Evolutionary conservation across 2,888 invertebrate genomes (phyloP).

Genomic region (Chalcis sispes): DNA sequence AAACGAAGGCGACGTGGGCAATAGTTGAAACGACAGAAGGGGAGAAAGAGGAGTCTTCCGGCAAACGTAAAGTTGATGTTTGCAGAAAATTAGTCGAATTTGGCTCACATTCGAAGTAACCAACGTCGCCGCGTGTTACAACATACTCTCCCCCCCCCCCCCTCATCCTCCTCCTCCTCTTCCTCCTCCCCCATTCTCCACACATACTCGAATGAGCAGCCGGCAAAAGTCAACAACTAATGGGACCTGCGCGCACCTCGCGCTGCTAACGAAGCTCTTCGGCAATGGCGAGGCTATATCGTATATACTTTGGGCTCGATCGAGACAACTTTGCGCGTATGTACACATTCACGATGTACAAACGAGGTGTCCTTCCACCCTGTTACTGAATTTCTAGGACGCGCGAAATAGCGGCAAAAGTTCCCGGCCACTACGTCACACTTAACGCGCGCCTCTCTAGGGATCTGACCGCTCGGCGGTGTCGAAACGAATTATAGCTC

Average conservation of each 20-base stretch:
- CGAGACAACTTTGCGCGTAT: too few relatives aligned
- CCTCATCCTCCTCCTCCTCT: background rate
- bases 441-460: too few relatives aligned
- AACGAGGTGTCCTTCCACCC: background rate
- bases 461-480: too few relatives aligned
- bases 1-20: too few relatives aligned
- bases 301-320: background rate
- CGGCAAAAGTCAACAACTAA: constrained; percentile 36
- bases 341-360: too few relatives aligned
- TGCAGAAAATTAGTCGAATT: constrained; percentile 60
- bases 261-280: background rate
- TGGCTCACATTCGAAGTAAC: constrained; percentile 36
- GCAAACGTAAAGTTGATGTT: constrained; percentile 57
- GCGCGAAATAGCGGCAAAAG: background rate
- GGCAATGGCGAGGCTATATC: background rate
- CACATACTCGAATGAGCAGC: constrained; percentile 15
- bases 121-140: too few relatives aligned
- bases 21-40: too few relatives aligned
- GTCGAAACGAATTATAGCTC: too few relatives aligned
- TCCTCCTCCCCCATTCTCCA: background rate
- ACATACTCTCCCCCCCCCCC: too few relatives aligned
- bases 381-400: background rate
- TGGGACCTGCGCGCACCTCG: background rate
- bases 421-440: too few relatives aligned
- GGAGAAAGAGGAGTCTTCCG: constrained; percentile 10